These are phyloP conservation scores for Puma concolor DNA, from an alignment of 2,113 vertebrate species.

Conservation along the genomic window DNA sequence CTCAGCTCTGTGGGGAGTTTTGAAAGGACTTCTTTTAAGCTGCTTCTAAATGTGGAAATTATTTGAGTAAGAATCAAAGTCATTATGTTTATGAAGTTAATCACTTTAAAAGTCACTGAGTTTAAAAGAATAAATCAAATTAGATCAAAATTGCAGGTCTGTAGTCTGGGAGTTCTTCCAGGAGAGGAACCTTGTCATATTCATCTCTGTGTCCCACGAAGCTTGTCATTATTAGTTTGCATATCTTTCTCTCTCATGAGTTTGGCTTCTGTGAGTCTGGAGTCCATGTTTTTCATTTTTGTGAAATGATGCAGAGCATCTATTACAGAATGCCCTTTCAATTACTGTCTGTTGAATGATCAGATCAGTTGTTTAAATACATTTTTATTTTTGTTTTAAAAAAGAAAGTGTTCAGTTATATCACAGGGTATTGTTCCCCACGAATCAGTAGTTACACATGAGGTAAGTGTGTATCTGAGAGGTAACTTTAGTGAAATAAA, in stretches of 20 bases:
- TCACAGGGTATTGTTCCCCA: not conserved
- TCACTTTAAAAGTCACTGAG: conserved; percentile 10
- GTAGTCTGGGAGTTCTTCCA: not conserved
- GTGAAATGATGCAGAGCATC: not conserved
- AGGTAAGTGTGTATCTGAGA: not conserved
- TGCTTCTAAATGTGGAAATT: conserved; percentile 18
- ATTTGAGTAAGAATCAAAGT: conserved; percentile 39
- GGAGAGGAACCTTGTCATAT: not conserved
- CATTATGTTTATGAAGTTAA: conserved; percentile 33
- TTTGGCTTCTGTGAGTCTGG: not conserved
- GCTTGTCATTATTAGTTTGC: not conserved
- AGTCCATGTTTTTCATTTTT: not conserved
- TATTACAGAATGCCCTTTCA: not conserved
- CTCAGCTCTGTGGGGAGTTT: not conserved
- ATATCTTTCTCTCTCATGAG: not conserved
- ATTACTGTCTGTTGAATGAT: not conserved
- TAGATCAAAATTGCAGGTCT: not conserved
- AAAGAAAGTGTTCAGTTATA: not conserved
- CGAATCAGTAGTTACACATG: not conserved
- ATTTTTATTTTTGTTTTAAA: not conserved
- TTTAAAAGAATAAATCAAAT: conserved; percentile 40
- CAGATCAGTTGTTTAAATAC: not conserved
- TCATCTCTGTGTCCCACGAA: not conserved
- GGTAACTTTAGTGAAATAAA: not conserved
- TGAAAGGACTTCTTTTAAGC: not conserved